Evolutionary conservation across 2,797 vertebrate genomes (phyloP).

Genomic region (Momotus momota): DNA sequence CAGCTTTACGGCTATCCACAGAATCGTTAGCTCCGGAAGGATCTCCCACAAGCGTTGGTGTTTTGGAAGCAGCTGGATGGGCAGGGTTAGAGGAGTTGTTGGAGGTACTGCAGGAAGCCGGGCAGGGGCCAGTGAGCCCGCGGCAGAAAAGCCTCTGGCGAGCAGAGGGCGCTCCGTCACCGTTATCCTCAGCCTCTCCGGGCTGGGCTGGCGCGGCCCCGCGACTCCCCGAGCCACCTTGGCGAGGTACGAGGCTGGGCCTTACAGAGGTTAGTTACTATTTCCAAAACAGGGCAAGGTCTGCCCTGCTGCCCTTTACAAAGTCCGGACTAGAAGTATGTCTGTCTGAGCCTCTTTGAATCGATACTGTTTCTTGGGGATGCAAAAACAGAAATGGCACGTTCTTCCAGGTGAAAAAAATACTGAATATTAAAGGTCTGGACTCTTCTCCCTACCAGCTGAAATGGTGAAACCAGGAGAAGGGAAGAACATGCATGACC

Average conservation of each 20-base stretch:
- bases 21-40: rapidly evolving
- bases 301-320: background rate
- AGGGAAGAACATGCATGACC: background rate
- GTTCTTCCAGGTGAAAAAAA: background rate
- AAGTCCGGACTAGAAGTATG: rapidly evolving
- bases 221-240: background rate
- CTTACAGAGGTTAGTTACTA: background rate
- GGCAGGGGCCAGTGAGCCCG: background rate
- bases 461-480: background rate
- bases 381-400: background rate
- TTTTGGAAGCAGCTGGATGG: background rate
- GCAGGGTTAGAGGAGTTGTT: background rate
- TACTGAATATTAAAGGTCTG: background rate
- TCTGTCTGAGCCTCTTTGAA: background rate
- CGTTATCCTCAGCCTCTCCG: background rate
- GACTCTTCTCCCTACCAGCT: background rate
- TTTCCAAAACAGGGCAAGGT: background rate
- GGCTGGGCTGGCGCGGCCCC: background rate
- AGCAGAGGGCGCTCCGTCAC: constrained; percentile 46
- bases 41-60: rapidly evolving
- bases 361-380: rapidly evolving
- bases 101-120: background rate
- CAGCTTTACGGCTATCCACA: background rate
- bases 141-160: background rate
- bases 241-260: background rate